Evolutionary conservation across 2,797 vertebrate species (phyloP), one percentile per base, ranked within the genome.

Genomic region (Scleropages formosus): DNA sequence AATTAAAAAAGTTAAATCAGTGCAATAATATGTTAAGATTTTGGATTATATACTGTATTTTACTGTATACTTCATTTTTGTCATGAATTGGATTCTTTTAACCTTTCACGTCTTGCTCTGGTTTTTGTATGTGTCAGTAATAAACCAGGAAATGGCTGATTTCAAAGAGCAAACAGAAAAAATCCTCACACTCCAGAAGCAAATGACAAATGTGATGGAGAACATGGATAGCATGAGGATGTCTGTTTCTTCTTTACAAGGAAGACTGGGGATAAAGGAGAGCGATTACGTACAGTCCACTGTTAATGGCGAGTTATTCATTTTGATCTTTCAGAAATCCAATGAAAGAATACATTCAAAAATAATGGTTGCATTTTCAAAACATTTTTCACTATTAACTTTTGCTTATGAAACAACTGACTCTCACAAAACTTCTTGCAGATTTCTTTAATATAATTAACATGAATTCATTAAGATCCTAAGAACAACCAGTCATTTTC

Each of bases 221-320:
- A 80, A 81, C 0, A 65, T 93, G 77, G 87, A 70, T 77, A 83
- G 88, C 79, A 47, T 87, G 47, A 89, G 66, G 72, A 86, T 63
- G 73, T 79, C 27, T 0, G 81, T 88, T 63, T 85, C 84, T 77
- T 93, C 92, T 77, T 84, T 93, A 62, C 91, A 94, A 85, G 83
- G 76, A 70, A 93, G 93, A 88, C 86, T 93, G 79, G 87, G 82
- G 85, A 88, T 91, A 81, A 84, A 90, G 81, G 90, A 89, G 82
- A 83, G 79, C 77, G 86, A 63, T 73, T 85, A 90, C 78, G 80
- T 87, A 62, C 86, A 85, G 59, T 82, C 88, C 79, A 84, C 91
- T 81, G 84, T 92, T 67, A 91, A 91, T 31, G 47, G 67, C 70
- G 58, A 74, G 47, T 66, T 13, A 56, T 31, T 66, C 31, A n/a